phyloP scores from a whole-genome alignment of 2,797 vertebrate species.

The Sarcoramphus papa region DNA sequence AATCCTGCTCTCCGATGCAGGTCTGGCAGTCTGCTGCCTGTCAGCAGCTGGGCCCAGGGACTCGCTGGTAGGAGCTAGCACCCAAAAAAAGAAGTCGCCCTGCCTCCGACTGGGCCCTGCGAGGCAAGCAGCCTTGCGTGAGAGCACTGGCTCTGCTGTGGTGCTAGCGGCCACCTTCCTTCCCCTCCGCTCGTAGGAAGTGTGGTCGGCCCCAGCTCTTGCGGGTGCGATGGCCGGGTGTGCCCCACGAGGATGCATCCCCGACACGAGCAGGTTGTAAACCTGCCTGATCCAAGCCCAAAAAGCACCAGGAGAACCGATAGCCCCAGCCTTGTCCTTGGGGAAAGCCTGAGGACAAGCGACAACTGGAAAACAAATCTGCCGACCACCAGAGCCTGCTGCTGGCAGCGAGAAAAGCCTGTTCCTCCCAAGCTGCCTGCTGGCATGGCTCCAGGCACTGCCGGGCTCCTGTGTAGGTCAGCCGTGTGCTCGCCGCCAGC shows the following conservation, averaged over 20 bases:
- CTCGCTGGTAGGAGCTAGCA: not conserved
- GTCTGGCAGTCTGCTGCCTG: not conserved
- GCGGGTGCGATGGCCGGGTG: too few species aligned
- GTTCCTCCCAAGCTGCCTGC: constrained; percentile 11
- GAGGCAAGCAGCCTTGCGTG: rapidly evolving
- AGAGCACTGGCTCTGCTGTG: not conserved
- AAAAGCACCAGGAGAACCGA: not conserved
- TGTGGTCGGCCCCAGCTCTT: not conserved
- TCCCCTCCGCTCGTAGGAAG: not conserved
- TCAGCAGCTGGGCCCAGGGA: not conserved
- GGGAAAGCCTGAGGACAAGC: not conserved
- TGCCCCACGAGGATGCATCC: not conserved
- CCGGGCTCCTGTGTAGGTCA: constrained; percentile 21
- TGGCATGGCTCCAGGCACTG: constrained; percentile 16
- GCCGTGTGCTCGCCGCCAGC: not conserved
- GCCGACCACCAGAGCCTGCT: constrained; percentile 19
- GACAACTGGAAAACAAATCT: constrained; percentile 23
- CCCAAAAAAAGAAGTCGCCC: not conserved
- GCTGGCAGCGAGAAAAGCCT: constrained; percentile 3
- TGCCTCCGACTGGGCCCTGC: not conserved
- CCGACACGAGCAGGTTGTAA: rapidly evolving
- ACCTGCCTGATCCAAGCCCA: not conserved
- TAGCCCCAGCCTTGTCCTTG: not conserved
- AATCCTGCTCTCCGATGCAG: not conserved
- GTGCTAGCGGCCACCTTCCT: not conserved